Evolutionary conservation across 2,113 vertebrate species (phyloP).

Genomic region (Tachycineta bicolor): DNA sequence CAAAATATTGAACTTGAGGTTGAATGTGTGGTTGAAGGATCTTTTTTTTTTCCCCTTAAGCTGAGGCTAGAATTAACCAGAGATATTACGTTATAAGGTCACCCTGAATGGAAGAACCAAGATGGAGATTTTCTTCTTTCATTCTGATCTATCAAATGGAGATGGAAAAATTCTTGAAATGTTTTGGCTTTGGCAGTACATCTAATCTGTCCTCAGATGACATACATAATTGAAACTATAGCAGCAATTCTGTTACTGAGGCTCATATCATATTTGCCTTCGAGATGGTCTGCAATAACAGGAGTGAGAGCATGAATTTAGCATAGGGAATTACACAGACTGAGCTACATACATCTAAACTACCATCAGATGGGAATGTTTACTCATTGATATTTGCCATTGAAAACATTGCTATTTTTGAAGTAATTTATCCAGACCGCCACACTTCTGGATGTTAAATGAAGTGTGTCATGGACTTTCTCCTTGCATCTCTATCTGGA

Average conservation of each 20-base stretch:
- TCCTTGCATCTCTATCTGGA: background rate
- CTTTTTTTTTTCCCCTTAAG: background rate
- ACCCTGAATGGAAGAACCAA: background rate
- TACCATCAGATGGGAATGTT: background rate
- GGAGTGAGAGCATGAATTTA: background rate
- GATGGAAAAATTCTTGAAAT: constrained; percentile 41
- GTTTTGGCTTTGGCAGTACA: constrained; percentile 43
- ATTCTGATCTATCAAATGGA: background rate
- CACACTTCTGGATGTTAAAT: background rate
- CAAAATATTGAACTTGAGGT: constrained; percentile 35
- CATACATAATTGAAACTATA: background rate
- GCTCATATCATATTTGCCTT: background rate
- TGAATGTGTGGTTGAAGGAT: background rate
- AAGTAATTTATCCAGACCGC: background rate
- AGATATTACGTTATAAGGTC: background rate
- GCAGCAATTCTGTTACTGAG: background rate
- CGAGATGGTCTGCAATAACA: background rate
- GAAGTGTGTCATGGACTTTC: background rate
- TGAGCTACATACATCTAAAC: background rate
- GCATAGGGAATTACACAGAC: background rate
- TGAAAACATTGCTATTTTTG: background rate
- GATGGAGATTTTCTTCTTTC: constrained; percentile 31
- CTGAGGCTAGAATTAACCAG: background rate
- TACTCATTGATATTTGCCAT: background rate
- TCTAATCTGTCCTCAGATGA: constrained; percentile 29